Evolutionary conservation across 2,888 invertebrate genomes (phyloP).

Genomic region (Drosophila lutescens): DNA sequence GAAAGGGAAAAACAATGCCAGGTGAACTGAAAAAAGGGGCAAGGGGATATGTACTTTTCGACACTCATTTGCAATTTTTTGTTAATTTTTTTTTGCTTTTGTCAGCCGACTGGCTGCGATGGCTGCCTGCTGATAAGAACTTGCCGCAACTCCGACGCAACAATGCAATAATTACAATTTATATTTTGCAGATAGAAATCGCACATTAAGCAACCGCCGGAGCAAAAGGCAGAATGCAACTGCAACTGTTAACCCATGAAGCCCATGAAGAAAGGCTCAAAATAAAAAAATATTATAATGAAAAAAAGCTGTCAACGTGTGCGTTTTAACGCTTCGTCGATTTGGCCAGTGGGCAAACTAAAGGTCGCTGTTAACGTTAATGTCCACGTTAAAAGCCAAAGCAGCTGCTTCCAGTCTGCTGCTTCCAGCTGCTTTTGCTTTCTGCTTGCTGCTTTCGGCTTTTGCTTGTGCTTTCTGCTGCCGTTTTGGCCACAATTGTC

Average conservation of each 20-base stretch:
- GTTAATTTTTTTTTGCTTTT: slow-evolving; percentile 61
- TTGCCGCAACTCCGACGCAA: slow-evolving; percentile 44
- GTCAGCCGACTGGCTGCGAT: slow-evolving; percentile 43
- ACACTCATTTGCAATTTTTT: slow-evolving; percentile 78
- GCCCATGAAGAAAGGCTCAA: slow-evolving; percentile 20
- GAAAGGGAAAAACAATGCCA: slow-evolving; percentile 64
- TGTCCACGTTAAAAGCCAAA: slow-evolving; percentile 25
- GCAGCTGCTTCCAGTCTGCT: slow-evolving; percentile 60
- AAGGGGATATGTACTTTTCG: slow-evolving; percentile 55
- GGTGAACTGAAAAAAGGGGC: slow-evolving; percentile 27
- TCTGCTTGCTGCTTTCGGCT: slow-evolving; percentile 10
- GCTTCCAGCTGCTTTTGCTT: slow-evolving; percentile 23
- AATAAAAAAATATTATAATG: neutral
- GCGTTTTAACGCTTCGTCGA: slow-evolving; percentile 78
- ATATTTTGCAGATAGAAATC: slow-evolving; percentile 76
- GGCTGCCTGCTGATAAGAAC: slow-evolving; percentile 63
- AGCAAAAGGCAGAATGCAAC: slow-evolving; percentile 20
- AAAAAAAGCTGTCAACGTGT: slow-evolving; percentile 73
- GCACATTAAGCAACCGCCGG: slow-evolving; percentile 74
- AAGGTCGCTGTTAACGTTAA: slow-evolving; percentile 39
- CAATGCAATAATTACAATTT: slow-evolving; percentile 80
- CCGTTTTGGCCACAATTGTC: slow-evolving; percentile 25
- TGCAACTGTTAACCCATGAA: slow-evolving; percentile 28
- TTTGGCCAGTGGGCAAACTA: slow-evolving; percentile 69
- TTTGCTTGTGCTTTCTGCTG: neutral